phyloP scores from a whole-genome alignment of 2,888 invertebrate genomes.

The Theristus sp. region DNA sequence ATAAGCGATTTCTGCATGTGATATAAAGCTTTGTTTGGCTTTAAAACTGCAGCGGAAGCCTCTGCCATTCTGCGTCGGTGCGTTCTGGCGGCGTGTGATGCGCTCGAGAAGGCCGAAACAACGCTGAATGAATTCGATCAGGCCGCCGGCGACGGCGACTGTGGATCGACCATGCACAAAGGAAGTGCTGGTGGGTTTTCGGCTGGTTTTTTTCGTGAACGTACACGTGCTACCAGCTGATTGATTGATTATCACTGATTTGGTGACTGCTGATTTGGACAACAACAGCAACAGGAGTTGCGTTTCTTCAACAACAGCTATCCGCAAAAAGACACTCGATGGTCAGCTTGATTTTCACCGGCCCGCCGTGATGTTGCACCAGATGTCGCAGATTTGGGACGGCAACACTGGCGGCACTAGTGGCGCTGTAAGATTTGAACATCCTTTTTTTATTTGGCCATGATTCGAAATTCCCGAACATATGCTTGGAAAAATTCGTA shows the following conservation, averaged over 20 bases:
- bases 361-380: not conserved
- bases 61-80: conserved; percentile 1
- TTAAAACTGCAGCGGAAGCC: too few relatives aligned
- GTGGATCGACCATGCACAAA: conserved; percentile 46
- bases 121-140: conserved; percentile 46
- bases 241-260: too few relatives aligned
- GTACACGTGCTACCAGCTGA: too few relatives aligned
- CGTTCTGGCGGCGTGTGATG: conserved; percentile 28
- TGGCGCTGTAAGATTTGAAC: conserved; percentile 14
- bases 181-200: conserved; percentile 27
- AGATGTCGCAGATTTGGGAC: not conserved
- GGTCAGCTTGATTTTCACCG: not conserved
- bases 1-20: too few relatives aligned
- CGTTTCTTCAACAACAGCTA: conserved; percentile 8
- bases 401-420: conserved; percentile 15
- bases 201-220: too few relatives aligned
- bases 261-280: too few relatives aligned
- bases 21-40: too few relatives aligned
- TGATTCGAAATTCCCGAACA: too few relatives aligned
- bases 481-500: too few relatives aligned
- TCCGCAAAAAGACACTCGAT: not conserved
- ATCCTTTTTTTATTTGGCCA: not conserved
- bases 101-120: conserved; percentile 43
- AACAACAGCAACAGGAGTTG: too few relatives aligned
- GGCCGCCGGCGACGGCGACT: conserved; percentile 54